Evolutionary conservation across 37 sponge, comb jelly and placozoan genomes (phyloP), one percentile per base, ranked within the genome.

Genomic region (Chondrosia reniformis): DNA sequence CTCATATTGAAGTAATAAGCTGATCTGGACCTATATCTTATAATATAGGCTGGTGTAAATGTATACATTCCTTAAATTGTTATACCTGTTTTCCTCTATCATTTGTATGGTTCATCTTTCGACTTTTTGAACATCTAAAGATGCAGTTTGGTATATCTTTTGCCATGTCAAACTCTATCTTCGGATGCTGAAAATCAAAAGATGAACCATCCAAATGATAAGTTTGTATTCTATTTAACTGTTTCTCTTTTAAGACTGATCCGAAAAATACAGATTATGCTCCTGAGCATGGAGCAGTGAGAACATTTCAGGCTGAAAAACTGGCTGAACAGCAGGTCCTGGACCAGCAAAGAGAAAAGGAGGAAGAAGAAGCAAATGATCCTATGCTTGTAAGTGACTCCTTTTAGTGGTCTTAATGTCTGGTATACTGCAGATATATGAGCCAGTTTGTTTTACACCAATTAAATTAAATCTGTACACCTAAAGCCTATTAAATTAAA

Each of bases 181-280:
- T n/a, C n/a, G n/a, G n/a, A n/a, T n/a, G n/a, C n/a, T n/a, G n/a
- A n/a, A n/a, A n/a, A n/a, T n/a, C n/a, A n/a, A n/a, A n/a, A n/a
- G n/a, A n/a, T n/a, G n/a, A n/a, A n/a, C n/a, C n/a, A n/a, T n/a
- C n/a, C n/a, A n/a, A n/a, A n/a, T n/a, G n/a, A n/a, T n/a, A n/a
- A n/a, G n/a, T 15, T 49, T 13, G 3, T 64, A 2, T 64, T 64
- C 19, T 64, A 28, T 64, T 64, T 43, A 3, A 3, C 7, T 74
- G 2, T 4, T 7, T 5, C 31, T 49, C 6, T 5, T 32, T 33
- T 17, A 79, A 84, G 79, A 98, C 99, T 13, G 99, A 98, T 77
- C 99, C 99, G 24, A 79, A 95, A 63, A 94, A 77, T 74, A 86
- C 89, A n/a, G 99, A 98, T 80, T 98, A 98, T 81, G 91, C 84